Percentiles rank a stretch among this genome's conserved stretches.
Conservation (phyloP, 2,797 vertebrate genomes). For the Thalassophryne amazonica region DNA sequence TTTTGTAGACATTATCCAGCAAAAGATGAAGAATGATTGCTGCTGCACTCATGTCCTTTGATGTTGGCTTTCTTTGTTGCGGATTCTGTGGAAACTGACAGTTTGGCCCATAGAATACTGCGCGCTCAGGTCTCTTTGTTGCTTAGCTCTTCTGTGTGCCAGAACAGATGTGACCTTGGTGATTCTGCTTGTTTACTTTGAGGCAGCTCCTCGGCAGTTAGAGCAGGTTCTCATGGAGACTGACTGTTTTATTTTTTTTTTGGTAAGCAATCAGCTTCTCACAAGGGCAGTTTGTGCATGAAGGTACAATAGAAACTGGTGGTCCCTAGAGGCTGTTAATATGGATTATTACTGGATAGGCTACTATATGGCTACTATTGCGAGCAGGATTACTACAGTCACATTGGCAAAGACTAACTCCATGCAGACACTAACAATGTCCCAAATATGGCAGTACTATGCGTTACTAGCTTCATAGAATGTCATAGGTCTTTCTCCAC, state of each 20-base stretch:
- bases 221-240: constrained; percentile 28
- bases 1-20: constrained; percentile 6
- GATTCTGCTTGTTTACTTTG: constrained; percentile 17
- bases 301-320: constrained; percentile 41
- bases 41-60: constrained; percentile 3
- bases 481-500: constrained; percentile 10
- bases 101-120: constrained; percentile 16
- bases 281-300: constrained; percentile 44
- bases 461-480: constrained; percentile 10
- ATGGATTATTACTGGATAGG: constrained; percentile 66
- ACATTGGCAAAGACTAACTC: constrained; percentile 72
- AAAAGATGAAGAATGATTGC: neutral
- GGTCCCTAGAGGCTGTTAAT: constrained; percentile 65
- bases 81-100: constrained; percentile 16
- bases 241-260: constrained; percentile 23
- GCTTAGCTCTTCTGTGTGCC: constrained; percentile 12
- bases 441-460: constrained; percentile 52
- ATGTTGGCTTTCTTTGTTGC: neutral
- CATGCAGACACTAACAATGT: constrained; percentile 73
- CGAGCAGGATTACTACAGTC: constrained; percentile 72
- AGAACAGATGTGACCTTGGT: constrained; percentile 21
- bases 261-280: constrained; percentile 27
- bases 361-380: constrained; percentile 78
- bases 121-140: neutral
- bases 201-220: constrained; percentile 54